Evolutionary conservation across 2,888 invertebrate genomes (phyloP).

Genomic region (Corythucha ciliata): DNA sequence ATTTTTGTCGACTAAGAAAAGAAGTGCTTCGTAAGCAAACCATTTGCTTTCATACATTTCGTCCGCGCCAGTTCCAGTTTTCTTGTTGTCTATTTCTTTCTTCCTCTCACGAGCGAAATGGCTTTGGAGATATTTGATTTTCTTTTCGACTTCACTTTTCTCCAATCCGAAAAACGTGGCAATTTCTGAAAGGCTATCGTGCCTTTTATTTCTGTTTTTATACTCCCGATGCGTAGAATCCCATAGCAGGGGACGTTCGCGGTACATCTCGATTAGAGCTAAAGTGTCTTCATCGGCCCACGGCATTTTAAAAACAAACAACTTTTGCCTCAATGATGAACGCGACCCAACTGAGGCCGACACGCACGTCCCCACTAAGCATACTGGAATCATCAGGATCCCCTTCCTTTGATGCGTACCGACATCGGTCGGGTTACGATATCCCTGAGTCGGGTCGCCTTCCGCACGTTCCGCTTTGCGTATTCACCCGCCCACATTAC

Average conservation of each 20-base stretch:
- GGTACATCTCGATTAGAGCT: constrained; percentile 5
- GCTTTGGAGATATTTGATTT: constrained; percentile 22
- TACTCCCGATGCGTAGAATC: constrained; percentile 11
- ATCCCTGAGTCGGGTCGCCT: too few species aligned
- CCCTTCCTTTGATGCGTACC: too few species aligned
- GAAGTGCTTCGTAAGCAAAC: constrained; percentile 23
- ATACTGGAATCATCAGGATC: too few species aligned
- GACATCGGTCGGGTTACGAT: too few species aligned
- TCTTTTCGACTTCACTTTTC: constrained; percentile 23
- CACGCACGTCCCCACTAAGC: too few species aligned
- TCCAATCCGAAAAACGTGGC: constrained; percentile 21
- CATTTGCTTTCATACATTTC: constrained; percentile 23
- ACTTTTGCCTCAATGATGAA: too few species aligned
- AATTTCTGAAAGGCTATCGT: constrained; percentile 24
- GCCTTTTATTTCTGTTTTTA: constrained; percentile 25
- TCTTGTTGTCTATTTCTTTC: constrained; percentile 17
- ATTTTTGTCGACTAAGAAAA: constrained; percentile 22
- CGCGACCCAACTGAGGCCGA: too few species aligned
- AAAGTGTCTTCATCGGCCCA: constrained; percentile 1
- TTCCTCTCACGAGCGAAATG: constrained; percentile 20
- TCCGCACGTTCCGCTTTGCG: too few species aligned
- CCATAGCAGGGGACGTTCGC: constrained; percentile 3
- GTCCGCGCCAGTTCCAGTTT: constrained; percentile 14
- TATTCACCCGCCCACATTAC: too few species aligned
- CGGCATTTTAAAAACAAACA: too few species aligned